Conservation (phyloP, 2,113 vertebrate species). For the Actenoides hombroni region DNA sequence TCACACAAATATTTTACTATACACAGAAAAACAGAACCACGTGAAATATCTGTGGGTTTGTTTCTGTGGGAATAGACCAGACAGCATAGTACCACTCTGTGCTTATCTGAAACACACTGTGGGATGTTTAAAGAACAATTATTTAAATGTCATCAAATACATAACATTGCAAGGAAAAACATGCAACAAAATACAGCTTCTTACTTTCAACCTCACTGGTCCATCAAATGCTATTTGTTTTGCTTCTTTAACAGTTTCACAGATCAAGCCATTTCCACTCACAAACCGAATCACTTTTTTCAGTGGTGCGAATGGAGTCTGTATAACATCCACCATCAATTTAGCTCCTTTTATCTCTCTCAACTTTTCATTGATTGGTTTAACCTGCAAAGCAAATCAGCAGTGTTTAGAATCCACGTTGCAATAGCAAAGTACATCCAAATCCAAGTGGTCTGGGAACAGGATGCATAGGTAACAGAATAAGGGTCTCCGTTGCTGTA, state of each 20-base stretch:
- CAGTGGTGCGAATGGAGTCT: constrained; percentile 76
- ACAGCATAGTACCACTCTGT: not conserved
- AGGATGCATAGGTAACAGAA: rapidly evolving
- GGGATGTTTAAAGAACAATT: not conserved
- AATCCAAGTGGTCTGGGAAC: not conserved
- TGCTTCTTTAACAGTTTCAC: constrained; percentile 89
- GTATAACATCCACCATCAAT: constrained; percentile 90
- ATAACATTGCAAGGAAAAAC: not conserved
- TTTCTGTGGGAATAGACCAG: not conserved
- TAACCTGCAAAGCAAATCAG: constrained; percentile 76
- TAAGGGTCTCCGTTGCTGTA: rapidly evolving
- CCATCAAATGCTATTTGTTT: constrained; percentile 83
- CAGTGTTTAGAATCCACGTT: not conserved
- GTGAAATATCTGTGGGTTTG: not conserved
- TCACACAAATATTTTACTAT: not conserved
- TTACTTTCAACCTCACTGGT: constrained; percentile 85
- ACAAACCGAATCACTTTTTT: constrained; percentile 91
- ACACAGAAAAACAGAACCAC: not conserved
- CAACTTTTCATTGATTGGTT: constrained; percentile 87
- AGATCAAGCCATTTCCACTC: constrained; percentile 89
- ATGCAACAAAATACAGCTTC: not conserved
- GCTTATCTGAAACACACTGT: not conserved
- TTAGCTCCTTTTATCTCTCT: constrained; percentile 87
- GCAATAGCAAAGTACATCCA: not conserved
- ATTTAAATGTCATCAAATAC: not conserved